Evolutionary conservation across 1,140 invertebrate genomes (phyloP).

Genomic region (Bombus confusus): DNA sequence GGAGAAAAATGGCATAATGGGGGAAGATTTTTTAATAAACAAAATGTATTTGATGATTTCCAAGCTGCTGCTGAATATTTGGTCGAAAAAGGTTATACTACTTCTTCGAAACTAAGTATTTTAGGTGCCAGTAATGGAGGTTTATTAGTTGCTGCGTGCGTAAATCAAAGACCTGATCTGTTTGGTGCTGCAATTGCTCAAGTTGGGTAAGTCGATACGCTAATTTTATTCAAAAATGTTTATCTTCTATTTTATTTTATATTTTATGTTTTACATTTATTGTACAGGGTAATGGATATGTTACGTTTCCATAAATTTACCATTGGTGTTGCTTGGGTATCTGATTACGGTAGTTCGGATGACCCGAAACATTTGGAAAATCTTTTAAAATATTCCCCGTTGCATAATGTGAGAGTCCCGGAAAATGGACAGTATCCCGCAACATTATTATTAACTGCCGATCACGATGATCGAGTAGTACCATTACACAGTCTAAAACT

Average conservation of each 20-base stretch:
- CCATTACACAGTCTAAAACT: conserved; percentile 98
- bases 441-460: conserved; percentile 94
- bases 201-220: conserved; percentile 89
- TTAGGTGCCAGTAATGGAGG: conserved; percentile 99
- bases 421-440: conserved; percentile 92
- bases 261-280: neutral
- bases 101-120: conserved; percentile 89
- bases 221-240: neutral
- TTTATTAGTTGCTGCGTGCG: conserved; percentile 94
- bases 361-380: conserved; percentile 94
- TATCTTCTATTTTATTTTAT: neutral
- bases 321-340: conserved; percentile 97
- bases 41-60: conserved; percentile 99
- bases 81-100: conserved; percentile 92
- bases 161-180: conserved; percentile 97
- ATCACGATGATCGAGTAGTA: conserved; percentile 99
- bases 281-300: conserved; percentile 96
- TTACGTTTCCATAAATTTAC: conserved; percentile 99
- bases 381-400: conserved; percentile 95
- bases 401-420: conserved; percentile 94
- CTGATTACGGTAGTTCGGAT: conserved; percentile 97
- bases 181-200: conserved; percentile 95
- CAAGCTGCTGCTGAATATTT: conserved; percentile 96
- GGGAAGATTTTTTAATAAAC: conserved; percentile 95
- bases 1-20: conserved; percentile 98